These are phyloP conservation scores for Neofelis nebulosa DNA, from an alignment of 2,113 vertebrate species.

Conservation along the genomic window DNA sequence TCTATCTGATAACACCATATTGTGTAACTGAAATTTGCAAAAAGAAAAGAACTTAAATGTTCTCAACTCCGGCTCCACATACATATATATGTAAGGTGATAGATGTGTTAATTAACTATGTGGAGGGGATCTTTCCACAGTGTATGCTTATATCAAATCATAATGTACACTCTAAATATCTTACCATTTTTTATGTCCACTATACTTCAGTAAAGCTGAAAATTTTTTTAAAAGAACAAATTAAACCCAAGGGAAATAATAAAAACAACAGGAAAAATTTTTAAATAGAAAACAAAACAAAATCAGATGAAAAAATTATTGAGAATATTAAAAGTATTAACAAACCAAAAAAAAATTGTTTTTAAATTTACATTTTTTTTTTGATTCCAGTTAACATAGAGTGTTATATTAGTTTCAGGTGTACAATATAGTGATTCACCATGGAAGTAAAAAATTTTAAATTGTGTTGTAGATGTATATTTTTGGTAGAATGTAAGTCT, in stretches of 20 bases:
- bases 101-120: neutral
- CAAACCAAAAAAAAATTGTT: neutral
- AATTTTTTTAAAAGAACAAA: neutral
- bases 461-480: neutral
- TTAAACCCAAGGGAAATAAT: neutral
- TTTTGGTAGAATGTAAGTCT: neutral
- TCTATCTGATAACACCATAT: neutral
- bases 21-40: neutral
- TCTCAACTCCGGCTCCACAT: neutral
- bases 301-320: neutral
- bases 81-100: neutral
- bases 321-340: neutral
- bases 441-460: neutral
- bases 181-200: neutral
- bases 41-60: neutral
- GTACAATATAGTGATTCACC: neutral
- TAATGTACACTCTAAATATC: neutral
- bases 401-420: neutral
- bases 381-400: neutral
- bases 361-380: neutral
- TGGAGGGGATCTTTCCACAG: neutral
- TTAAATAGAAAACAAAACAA: neutral
- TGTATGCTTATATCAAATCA: neutral
- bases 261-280: neutral
- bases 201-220: neutral